Conservation (phyloP, 2,888 invertebrate genomes). For the Heliconius ethilla region DNA sequence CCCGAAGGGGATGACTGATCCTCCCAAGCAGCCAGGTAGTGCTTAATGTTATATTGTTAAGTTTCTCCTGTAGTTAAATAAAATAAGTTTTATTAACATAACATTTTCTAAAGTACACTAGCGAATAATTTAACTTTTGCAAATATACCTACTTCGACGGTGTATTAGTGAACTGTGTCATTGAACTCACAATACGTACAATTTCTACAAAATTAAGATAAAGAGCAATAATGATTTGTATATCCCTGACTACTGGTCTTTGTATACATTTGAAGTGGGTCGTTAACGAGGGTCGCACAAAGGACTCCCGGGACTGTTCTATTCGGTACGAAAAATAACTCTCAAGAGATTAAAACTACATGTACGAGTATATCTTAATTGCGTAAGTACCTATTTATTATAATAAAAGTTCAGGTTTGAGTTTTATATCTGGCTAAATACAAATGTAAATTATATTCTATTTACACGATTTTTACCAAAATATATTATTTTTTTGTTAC, state of each 20-base stretch:
- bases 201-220: constrained; percentile 32
- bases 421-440: not conserved
- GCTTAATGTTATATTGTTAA: too few species aligned
- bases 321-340: constrained; percentile 49
- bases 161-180: not conserved
- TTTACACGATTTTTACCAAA: not conserved
- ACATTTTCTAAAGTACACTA: not conserved
- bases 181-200: constrained; percentile 8
- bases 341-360: constrained; percentile 28
- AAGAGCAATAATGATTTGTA: constrained; percentile 52
- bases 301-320: constrained; percentile 47
- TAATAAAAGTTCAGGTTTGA: not conserved
- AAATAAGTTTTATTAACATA: not conserved
- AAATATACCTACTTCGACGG: not conserved
- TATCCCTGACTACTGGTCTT: constrained; percentile 55
- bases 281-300: constrained; percentile 62
- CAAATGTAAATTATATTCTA: not conserved
- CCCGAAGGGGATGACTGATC: too few species aligned
- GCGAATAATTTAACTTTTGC: constrained; percentile 1
- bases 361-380: constrained; percentile 19
- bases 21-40: too few species aligned
- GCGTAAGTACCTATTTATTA: constrained; percentile 15
- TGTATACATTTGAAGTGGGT: constrained; percentile 38
- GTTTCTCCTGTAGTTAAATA: not conserved
- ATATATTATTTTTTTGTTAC: too few species aligned